phyloP scores from a whole-genome alignment of 2,113 vertebrate genomes.

The Spilogale gracilis region DNA sequence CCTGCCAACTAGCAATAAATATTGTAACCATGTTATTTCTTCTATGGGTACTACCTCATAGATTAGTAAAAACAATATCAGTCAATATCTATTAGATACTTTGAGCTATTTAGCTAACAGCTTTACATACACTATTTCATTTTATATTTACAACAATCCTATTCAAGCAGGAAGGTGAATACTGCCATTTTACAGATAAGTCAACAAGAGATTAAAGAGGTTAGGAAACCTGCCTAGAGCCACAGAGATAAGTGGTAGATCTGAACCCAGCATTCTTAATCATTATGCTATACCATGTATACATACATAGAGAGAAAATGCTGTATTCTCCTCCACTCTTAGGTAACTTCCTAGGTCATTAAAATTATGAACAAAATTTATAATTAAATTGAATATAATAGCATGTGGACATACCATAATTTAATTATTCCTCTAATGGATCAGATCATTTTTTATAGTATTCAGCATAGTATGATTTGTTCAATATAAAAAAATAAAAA shows the following conservation, averaged over 20 bases:
- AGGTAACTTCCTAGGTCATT: background rate
- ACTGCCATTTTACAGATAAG: background rate
- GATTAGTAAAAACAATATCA: conserved; percentile 25
- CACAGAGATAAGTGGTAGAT: background rate
- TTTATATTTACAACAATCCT: conserved; percentile 35
- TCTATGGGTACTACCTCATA: background rate
- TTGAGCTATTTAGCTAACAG: background rate
- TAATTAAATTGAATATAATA: conserved; percentile 9
- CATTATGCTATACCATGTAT: too few relatives aligned
- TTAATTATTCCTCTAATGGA: background rate
- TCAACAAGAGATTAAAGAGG: background rate
- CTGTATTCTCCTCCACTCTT: background rate
- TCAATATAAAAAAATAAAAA: conserved; percentile 56
- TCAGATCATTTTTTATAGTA: conserved; percentile 27
- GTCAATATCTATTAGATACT: background rate
- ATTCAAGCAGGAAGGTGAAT: background rate
- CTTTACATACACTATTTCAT: conserved; percentile 33
- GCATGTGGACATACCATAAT: background rate
- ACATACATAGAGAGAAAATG: background rate
- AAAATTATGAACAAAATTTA: background rate
- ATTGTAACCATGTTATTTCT: conserved; percentile 12
- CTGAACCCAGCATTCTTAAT: background rate
- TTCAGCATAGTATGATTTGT: background rate
- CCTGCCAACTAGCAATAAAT: background rate
- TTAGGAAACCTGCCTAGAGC: background rate